These are phyloP conservation scores for Microcebus griseorufus DNA, from an alignment of 2,113 vertebrate genomes.

Conservation along the genomic window DNA sequence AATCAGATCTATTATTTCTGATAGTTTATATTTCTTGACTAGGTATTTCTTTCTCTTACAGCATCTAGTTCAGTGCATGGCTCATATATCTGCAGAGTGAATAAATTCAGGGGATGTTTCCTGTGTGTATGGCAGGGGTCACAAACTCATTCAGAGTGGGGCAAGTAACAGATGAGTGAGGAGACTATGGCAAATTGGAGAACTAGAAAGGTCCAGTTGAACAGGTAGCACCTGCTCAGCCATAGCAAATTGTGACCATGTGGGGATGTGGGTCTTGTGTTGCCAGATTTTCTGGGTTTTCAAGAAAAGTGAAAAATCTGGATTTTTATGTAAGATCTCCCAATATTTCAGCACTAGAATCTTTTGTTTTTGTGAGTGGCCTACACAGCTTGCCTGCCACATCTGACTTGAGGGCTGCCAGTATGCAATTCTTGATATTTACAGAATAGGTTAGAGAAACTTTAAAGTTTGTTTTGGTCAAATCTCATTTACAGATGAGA, in stretches of 20 bases:
- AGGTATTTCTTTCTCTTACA: conserved; percentile 25
- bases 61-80: neutral
- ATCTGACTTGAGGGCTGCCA: neutral
- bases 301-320: neutral
- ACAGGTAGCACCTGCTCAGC: neutral
- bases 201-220: neutral
- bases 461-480: neutral
- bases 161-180: neutral
- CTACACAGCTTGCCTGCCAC: neutral
- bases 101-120: neutral
- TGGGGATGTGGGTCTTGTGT: neutral
- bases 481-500: neutral
- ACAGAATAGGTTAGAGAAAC: neutral
- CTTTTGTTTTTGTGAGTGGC: neutral
- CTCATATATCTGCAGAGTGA: neutral
- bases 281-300: conserved; percentile 23
- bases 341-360: neutral
- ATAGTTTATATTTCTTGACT: neutral
- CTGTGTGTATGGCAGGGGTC: neutral
- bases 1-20: neutral
- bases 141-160: neutral
- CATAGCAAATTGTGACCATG: neutral
- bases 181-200: neutral
- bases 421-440: neutral
- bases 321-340: neutral